Conservation (phyloP, 2,113 vertebrate species). For the Neolamprologus sp. region DNA sequence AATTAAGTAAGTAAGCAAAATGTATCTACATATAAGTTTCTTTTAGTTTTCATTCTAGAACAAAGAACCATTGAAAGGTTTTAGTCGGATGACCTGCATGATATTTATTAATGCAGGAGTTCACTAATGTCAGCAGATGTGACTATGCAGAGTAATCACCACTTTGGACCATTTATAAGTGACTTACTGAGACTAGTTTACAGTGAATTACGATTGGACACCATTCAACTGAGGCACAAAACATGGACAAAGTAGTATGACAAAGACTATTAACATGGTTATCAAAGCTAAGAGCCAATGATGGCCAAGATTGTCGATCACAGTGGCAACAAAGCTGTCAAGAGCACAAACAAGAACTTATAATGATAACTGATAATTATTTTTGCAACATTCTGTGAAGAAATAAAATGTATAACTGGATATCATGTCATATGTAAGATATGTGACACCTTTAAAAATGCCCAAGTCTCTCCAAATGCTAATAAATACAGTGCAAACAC, state of each 20-base stretch:
- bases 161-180: background rate
- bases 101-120: background rate
- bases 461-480: background rate
- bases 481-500: background rate
- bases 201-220: background rate
- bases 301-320: background rate
- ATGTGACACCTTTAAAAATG: background rate
- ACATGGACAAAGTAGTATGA: background rate
- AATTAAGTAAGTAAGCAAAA: background rate
- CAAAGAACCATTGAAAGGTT: background rate
- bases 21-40: rapidly evolving
- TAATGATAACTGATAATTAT: background rate
- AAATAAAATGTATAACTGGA: background rate
- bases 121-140: background rate
- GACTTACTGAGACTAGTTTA: background rate
- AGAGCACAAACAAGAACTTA: background rate
- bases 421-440: background rate
- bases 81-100: rapidly evolving
- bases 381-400: background rate
- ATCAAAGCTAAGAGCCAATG: background rate
- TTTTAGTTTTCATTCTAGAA: background rate
- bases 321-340: background rate
- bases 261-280: background rate
- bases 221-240: background rate
- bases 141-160: background rate